Base-by-base conservation (phyloP, 2,888 invertebrate genomes). In the Diloba caeruleocephala region DNA sequence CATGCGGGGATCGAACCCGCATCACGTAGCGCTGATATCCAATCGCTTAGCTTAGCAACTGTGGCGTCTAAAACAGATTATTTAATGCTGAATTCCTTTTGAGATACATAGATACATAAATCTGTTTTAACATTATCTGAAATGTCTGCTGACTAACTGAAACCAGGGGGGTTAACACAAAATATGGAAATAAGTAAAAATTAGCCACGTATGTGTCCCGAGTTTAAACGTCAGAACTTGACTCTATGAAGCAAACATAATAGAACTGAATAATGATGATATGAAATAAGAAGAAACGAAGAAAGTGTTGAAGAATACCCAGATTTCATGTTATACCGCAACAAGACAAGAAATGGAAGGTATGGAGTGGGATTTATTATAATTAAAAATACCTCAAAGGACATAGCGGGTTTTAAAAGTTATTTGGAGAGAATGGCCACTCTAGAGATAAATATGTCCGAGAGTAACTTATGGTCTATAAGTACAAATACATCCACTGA, bases 401-500 rank as follows among this genome's bases (percentile, higher is more conserved):
- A 59, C 6, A 53, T 62, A 19, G 39, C 38, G 6, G 45, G 55
- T 26, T 60, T 49, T 10, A 56, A 12, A 0, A 54, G 59, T 1
- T 15, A 51, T 3, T 26, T 53, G 12, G 59, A 64, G 31, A 31
- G 51, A 28, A 34, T 64, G 5, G 63, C 58, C 0, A 2, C 39
- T 7, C 41, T 63, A 31, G 51, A 50, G 14, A 14, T 7, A 7
- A 31, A 31, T 2, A 14, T 7, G 14, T 31, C 4, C 6, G 6
- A 31, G 8, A 31, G 14, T 31, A 49, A 53, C 5, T 36, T 58
- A 19, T 29, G 48, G 13, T 14, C 13, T 5, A 52, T 63, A n/a
- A 2, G 46, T 63, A 38, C 58, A 67, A 54, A 71, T 13, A 62
- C 64, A 10, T 67, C 67, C 6, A 66, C 70, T 0, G 61, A 56